Percentiles rank a stretch among this genome's conserved stretches.
phyloP scores from a whole-genome alignment of 2,888 invertebrate species.

The Eucera pruinosa region DNA sequence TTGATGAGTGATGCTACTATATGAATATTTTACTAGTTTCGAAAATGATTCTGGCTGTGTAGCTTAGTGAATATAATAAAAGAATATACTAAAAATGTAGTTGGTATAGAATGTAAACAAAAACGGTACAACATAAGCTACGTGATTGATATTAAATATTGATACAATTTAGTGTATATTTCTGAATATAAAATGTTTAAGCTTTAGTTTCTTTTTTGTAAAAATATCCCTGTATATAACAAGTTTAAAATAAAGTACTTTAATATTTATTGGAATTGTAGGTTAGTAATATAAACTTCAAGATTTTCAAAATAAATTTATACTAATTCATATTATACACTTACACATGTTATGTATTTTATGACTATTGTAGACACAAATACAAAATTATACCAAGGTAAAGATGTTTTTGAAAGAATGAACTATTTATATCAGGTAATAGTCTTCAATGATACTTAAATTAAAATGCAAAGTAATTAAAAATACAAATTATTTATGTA shows the following conservation, averaged over 20 bases:
- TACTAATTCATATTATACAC: too few relatives aligned
- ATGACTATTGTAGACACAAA: slow-evolving; percentile 57
- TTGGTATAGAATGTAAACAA: background rate
- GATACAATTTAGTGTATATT: background rate
- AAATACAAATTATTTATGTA: slow-evolving; percentile 67
- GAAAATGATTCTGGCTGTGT: too few relatives aligned
- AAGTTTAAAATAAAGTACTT: background rate
- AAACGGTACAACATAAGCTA: slow-evolving; percentile 5
- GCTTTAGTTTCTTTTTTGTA: background rate
- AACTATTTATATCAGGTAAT: slow-evolving; percentile 89
- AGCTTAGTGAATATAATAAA: too few relatives aligned
- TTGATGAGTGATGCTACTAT: too few relatives aligned
- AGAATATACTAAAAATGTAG: too few relatives aligned
- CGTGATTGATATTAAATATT: background rate
- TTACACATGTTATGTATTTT: background rate
- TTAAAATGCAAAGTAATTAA: background rate
- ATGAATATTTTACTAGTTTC: too few relatives aligned
- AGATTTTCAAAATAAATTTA: background rate
- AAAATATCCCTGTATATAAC: background rate
- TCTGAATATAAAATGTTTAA: background rate
- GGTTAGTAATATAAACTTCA: background rate
- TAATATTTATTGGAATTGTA: background rate
- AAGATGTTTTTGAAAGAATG: slow-evolving; percentile 89
- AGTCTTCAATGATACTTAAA: background rate
- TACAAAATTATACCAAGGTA: slow-evolving; percentile 87